These are phyloP conservation scores for Trachelus troglodyta DNA, from an alignment of 2,888 invertebrate genomes.

Conservation along the genomic window DNA sequence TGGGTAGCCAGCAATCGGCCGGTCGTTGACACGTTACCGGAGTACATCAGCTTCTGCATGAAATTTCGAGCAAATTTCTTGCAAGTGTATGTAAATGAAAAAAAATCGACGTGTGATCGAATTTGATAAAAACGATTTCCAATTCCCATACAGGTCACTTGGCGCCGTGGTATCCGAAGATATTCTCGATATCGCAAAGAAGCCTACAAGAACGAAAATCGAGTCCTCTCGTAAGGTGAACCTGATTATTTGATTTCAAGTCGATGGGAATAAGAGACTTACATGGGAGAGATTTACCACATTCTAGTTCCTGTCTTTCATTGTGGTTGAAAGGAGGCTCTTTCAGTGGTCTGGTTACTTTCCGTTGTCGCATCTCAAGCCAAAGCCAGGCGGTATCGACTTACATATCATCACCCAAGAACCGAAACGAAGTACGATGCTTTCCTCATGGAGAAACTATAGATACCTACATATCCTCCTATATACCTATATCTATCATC, in stretches of 20 bases:
- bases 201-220: not conserved
- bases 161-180: not conserved
- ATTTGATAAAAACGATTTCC: slow-evolving; percentile 9
- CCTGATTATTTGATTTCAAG: not conserved
- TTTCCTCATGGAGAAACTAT: not conserved
- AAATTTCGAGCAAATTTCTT: not conserved
- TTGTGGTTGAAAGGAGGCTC: slow-evolving; percentile 5
- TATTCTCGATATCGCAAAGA: not conserved
- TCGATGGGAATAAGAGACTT: not conserved
- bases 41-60: not conserved
- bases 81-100: slow-evolving; percentile 6
- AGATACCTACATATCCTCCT: not conserved
- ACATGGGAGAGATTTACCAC: not conserved
- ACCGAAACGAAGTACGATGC: not conserved
- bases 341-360: slow-evolving; percentile 26
- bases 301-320: not conserved
- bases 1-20: slow-evolving; percentile 28
- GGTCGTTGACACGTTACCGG: slow-evolving; percentile 34
- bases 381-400: slow-evolving; percentile 21
- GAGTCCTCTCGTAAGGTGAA: not conserved
- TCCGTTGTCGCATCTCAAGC: slow-evolving; percentile 17
- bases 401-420: slow-evolving; percentile 3
- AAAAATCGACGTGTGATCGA: slow-evolving; percentile 18
- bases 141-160: not conserved
- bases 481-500: not conserved